phyloP scores from a whole-genome alignment of 1,140 invertebrate species.

The Schlechtendalia chinensis region DNA sequence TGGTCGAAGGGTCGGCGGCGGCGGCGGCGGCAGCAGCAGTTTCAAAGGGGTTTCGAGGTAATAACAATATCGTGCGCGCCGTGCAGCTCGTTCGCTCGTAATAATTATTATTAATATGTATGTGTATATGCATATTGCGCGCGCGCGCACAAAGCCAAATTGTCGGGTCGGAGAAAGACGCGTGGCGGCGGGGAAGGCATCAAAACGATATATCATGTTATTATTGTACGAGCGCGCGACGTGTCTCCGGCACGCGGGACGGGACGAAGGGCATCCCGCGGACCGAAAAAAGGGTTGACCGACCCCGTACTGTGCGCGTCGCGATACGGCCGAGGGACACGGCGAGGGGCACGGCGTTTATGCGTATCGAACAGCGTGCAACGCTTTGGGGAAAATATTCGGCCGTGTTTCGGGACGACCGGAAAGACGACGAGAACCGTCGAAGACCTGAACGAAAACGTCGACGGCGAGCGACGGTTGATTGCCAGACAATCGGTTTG shows the following conservation, averaged over 20 bases:
- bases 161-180: no score
- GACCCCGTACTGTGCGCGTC: not conserved
- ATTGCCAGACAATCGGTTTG: no score
- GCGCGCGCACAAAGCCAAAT: not conserved
- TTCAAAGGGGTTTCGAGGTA: not conserved
- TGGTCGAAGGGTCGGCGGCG: not conserved
- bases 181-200: not conserved
- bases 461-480: no score
- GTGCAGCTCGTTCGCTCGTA: not conserved
- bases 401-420: no score
- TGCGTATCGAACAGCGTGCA: not conserved
- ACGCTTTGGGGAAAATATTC: no score
- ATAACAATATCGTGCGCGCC: not conserved
- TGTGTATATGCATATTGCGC: no score
- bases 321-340: no score
- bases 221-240: not conserved
- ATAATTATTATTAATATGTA: no score
- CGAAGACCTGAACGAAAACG: no score
- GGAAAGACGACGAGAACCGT: no score
- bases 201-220: not conserved
- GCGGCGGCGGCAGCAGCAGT: no score
- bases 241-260: not conserved
- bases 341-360: no score
- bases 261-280: not conserved
- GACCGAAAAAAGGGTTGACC: not conserved